Evolutionary conservation across 2,888 invertebrate genomes (phyloP), one percentile per base, ranked within the genome.

Genomic region (Nipponacmea schrenckii): DNA sequence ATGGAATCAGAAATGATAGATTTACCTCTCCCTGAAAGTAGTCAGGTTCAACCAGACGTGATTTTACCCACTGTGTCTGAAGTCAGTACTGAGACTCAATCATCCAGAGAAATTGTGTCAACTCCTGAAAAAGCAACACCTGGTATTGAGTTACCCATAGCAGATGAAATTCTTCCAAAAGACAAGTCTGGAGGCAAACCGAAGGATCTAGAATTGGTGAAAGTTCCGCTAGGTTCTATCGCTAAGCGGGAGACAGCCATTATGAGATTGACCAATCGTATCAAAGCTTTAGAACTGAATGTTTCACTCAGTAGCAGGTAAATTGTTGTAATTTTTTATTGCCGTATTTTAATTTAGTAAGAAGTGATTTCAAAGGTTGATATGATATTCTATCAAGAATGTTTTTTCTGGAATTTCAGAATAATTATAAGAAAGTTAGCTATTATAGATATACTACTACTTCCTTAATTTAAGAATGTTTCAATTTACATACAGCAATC

Each of bases 221-320:
- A 74, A 27, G 71, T 80, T 20, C 79, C 75, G 26, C 68, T 74
- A 48, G 74, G 74, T 0, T 64, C 72, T 10, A 72, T 39, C 26
- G 71, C 72, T 62, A 85, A 84, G 73, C 74, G 84, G 62, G 87
- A 88, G 72, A 82, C 84, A 0, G 84, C 86, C 26, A 85, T 99
- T 88, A 92, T 98, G 86, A 92, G 98, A 79, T 92, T 99, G 73
- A 96, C 96, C 73, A 99, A 98, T 73, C 93, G 97, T 85, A 96
- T 99, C 72, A 97, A 96, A 93, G 94, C 95, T 68, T 91, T 99
- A 81, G 99, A 99, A 90, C 92, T 95, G 80, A 99, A 99, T 90
- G 96, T 99, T 93, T 97, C 97, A 17, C 91, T 99, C 62, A 97
- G 97, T 79, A 95, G 95, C 74, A 96, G 97, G 89, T 87, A 69